phyloP scores from a whole-genome alignment of 2,888 invertebrate genomes.

The Lasioglossum malachurum region DNA sequence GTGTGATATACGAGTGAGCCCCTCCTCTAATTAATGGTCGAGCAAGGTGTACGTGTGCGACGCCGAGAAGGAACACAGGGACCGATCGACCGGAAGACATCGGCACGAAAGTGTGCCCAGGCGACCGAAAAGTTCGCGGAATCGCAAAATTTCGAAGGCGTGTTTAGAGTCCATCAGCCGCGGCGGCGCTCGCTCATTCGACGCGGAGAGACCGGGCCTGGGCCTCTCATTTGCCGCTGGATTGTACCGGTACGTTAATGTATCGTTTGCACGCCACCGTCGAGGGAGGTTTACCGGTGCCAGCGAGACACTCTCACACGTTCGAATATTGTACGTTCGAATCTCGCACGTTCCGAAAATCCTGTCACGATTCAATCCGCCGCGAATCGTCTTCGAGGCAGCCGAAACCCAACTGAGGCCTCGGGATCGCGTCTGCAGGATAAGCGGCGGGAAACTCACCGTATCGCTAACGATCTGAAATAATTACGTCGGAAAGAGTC shows the following conservation, averaged over 20 bases:
- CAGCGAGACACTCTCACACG: slow-evolving; percentile 77
- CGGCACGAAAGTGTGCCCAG: slow-evolving; percentile 21
- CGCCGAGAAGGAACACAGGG: slow-evolving; percentile 20
- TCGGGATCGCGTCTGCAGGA: background rate
- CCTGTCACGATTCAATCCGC: slow-evolving; percentile 38
- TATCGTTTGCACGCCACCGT: slow-evolving; percentile 68
- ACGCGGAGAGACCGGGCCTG: slow-evolving; percentile 74
- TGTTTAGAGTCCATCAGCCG: slow-evolving; percentile 81
- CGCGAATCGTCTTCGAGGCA: slow-evolving; percentile 17
- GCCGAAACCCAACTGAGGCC: background rate
- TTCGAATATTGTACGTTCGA: slow-evolving; percentile 43
- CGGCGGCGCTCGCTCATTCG: slow-evolving; percentile 76
- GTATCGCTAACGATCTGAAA: background rate
- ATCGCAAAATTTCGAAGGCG: slow-evolving; percentile 81
- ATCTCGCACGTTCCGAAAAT: slow-evolving; percentile 51
- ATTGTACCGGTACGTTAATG: slow-evolving; percentile 76
- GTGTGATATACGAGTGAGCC: background rate
- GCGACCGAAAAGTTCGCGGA: slow-evolving; percentile 77
- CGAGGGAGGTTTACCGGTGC: slow-evolving; percentile 77
- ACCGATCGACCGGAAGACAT: slow-evolving; percentile 7
- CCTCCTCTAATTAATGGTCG: slow-evolving; percentile 44
- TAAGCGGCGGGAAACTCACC: background rate
- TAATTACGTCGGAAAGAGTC: background rate
- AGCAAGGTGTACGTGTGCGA: slow-evolving; percentile 18
- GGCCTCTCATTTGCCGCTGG: slow-evolving; percentile 82